A percentile compares a stretch with the other conserved stretches of the same genome.
Evolutionary conservation across 2,888 invertebrate species (phyloP).

Genomic region (Nipponacmea schrenckii): DNA sequence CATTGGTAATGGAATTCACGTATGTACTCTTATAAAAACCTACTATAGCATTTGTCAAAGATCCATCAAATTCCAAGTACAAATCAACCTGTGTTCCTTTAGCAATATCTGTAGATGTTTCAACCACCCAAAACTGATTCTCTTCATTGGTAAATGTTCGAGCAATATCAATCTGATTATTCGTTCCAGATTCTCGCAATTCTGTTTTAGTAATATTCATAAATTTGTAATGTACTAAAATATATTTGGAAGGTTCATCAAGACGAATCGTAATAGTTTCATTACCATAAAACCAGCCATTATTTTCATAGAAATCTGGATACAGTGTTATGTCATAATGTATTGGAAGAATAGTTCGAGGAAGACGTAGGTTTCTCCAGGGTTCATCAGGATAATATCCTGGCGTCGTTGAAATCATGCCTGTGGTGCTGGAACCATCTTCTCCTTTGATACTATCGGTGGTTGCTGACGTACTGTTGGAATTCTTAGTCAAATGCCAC

Average conservation of each 20-base stretch:
- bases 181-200: conserved; percentile 42
- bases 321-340: conserved; percentile 77
- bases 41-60: conserved; percentile 76
- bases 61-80: conserved; percentile 75
- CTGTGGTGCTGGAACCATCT: neutral
- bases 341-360: conserved; percentile 73
- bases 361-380: conserved; percentile 72
- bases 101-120: conserved; percentile 44
- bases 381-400: conserved; percentile 38
- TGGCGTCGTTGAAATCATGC: conserved; percentile 19
- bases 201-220: conserved; percentile 71
- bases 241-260: conserved; percentile 65
- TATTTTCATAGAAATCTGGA: conserved; percentile 75
- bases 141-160: conserved; percentile 62
- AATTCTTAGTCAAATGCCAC: conserved; percentile 42
- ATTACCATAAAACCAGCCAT: conserved; percentile 57
- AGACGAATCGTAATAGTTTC: conserved; percentile 61
- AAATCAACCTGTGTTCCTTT: conserved; percentile 64
- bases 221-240: conserved; percentile 74
- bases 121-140: conserved; percentile 70
- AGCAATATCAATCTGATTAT: conserved; percentile 36
- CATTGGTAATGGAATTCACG: conserved; percentile 51
- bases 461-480: conserved; percentile 10
- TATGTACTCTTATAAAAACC: conserved; percentile 81
- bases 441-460: conserved; percentile 15